Conservation (phyloP, 2,888 invertebrate species). For the Sericinus montela region DNA sequence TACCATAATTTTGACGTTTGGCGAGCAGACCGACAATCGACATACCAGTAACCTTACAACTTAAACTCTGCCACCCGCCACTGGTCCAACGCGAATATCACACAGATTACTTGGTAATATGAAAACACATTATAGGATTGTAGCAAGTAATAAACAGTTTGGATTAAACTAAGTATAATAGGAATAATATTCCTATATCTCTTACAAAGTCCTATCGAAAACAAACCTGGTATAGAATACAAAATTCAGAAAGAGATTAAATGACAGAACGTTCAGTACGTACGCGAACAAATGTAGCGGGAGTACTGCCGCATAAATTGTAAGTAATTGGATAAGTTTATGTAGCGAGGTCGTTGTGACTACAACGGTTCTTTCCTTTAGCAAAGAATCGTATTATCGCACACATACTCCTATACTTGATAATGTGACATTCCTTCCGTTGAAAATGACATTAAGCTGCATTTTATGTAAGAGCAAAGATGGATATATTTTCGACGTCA, state of each 20-base stretch:
- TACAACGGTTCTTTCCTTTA: slow-evolving; percentile 39
- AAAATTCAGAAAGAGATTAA: slow-evolving; percentile 15
- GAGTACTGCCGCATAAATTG: slow-evolving; percentile 34
- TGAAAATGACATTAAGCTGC: no score
- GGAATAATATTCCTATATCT: background rate
- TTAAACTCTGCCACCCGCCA: no score
- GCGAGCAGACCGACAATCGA: no score
- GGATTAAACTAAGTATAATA: no score
- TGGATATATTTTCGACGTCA: no score
- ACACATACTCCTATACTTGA: slow-evolving; percentile 54
- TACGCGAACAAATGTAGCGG: slow-evolving; percentile 13
- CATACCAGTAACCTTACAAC: no score
- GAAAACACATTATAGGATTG: no score
- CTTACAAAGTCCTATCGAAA: background rate
- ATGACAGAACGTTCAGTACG: slow-evolving; percentile 9
- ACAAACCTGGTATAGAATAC: slow-evolving; percentile 2
- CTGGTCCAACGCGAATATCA: no score
- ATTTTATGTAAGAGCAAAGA: no score
- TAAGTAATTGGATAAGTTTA: slow-evolving; percentile 55
- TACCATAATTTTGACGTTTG: no score
- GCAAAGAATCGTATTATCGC: slow-evolving; percentile 43
- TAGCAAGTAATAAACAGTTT: no score
- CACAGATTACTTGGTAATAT: no score
- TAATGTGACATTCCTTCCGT: slow-evolving; percentile 45
- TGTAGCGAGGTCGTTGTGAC: slow-evolving; percentile 32